Evolutionary conservation across 2,797 vertebrate genomes (phyloP), one percentile per base, ranked within the genome.

Genomic region (Gallinago nigripennis): DNA sequence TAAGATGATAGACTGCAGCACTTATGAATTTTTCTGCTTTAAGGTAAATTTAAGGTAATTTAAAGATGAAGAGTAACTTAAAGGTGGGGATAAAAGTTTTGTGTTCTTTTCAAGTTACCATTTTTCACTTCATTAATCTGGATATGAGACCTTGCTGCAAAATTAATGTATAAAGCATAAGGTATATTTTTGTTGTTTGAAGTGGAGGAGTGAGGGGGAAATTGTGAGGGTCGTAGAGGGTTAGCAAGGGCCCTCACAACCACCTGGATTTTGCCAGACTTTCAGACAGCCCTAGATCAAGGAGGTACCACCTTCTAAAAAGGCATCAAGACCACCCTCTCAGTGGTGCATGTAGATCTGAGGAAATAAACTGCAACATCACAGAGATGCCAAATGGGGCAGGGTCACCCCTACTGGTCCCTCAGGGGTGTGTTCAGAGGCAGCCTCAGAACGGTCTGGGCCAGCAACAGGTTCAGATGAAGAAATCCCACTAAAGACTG

Each of bases 1-100:
- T 68, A 98, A 98, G 94, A 98, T 98, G 64, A 93, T 89, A 82
- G 98, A 98, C 82, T 98, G 97, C 98, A 97, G 96, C 48, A 96
- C 97, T 82, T 94, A 97, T 3, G 98, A 98, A 46, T 98, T 99
- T 94, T 98, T 98, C 91, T 97, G 21, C 78, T 80, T 97, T 35
- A 98, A 98, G 97, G 98, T 98, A 98, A 8, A 18, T 39, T 39
- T 39, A 80, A 16, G 33, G 57, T 31, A 53, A 48, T 13, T 48
- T 48, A 24, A 48, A 48, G 23, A 48, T 48, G 12, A 48, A 48
- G 46, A 48, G 23, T 14, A 48, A 48, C 11, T 60, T 37, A 65
- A 57, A n/a, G 23, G 50, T 10, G 8, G 15, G 16, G 45, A 30
- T 51, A 37, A 27, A 68, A 66, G 43, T 12, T 25, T 61, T 56